These are phyloP conservation scores for Melinaea menophilus DNA, from an alignment of 2,888 invertebrate genomes.

Conservation along the genomic window DNA sequence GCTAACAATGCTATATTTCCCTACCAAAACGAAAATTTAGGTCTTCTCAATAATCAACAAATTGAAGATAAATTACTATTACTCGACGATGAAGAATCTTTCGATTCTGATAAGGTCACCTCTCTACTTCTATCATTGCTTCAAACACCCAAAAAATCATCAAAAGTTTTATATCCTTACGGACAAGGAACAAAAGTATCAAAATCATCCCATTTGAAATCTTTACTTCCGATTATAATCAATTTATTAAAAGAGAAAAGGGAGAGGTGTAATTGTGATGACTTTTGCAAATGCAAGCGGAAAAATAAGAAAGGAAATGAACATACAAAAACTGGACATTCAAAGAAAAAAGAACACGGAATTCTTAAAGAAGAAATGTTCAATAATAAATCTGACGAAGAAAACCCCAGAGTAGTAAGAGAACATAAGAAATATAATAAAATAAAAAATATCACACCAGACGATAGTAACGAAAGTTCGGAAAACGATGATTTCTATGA, in stretches of 20 bases:
- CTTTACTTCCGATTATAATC: slow-evolving; percentile 58
- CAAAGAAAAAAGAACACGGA: slow-evolving; percentile 43
- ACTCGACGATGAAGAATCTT: slow-evolving; percentile 11
- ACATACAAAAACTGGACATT: slow-evolving; percentile 43
- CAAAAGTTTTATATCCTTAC: slow-evolving; percentile 8
- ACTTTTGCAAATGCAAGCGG: slow-evolving; percentile 30
- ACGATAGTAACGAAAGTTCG: slow-evolving; percentile 39
- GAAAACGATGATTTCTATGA: slow-evolving; percentile 32
- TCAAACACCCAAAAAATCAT: slow-evolving; percentile 23
- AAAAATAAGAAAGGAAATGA: slow-evolving; percentile 19
- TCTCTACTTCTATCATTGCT: slow-evolving; percentile 24
- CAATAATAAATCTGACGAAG: slow-evolving; percentile 32
- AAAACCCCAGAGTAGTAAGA: slow-evolving; percentile 25
- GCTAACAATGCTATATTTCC: slow-evolving; percentile 13
- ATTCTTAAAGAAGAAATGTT: slow-evolving; percentile 32
- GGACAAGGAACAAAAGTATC: slow-evolving; percentile 27
- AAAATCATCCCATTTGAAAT: slow-evolving; percentile 51
- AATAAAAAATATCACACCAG: slow-evolving; percentile 26
- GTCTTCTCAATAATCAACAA: slow-evolving; percentile 21
- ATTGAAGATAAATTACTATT: slow-evolving; percentile 3
- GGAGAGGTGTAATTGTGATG: slow-evolving; percentile 38
- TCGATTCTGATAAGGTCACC: slow-evolving; percentile 29
- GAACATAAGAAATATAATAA: slow-evolving; percentile 28
- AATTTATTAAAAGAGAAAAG: slow-evolving; percentile 57
- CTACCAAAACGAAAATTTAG: slow-evolving; percentile 28